A percentile compares a stretch with the other conserved stretches of the same genome.
Conservation (phyloP, 2,888 invertebrate species). For the Tenthredo notha region DNA sequence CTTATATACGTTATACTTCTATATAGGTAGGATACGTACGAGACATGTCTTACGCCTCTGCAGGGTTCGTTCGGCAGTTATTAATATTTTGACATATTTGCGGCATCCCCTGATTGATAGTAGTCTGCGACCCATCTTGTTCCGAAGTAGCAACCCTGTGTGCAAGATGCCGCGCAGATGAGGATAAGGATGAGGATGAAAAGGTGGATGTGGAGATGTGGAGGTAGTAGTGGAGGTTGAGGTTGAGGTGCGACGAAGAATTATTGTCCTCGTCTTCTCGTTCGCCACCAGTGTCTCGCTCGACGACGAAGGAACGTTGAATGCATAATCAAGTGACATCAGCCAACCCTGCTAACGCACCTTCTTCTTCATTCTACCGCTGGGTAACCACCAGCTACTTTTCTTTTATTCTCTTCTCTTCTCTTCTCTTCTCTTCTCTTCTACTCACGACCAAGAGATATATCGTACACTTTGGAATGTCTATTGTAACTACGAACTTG, state of each 20-base stretch:
- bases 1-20: neutral
- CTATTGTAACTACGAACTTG: conserved; percentile 14
- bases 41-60: neutral
- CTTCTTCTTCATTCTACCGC: conserved; percentile 38
- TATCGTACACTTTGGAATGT: neutral
- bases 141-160: neutral
- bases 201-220: too few relatives aligned
- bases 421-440: neutral
- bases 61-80: conserved; percentile 27
- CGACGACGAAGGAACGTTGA: conserved; percentile 59
- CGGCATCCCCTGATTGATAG: conserved; percentile 43
- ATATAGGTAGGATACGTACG: neutral
- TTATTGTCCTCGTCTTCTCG: conserved; percentile 48
- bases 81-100: conserved; percentile 52
- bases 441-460: neutral
- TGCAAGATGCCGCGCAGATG: conserved; percentile 10
- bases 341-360: conserved; percentile 33
- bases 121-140: neutral
- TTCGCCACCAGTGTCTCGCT: neutral
- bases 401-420: neutral
- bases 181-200: neutral
- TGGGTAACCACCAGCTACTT: conserved; percentile 13
- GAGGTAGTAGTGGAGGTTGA: too few relatives aligned
- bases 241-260: conserved; percentile 36
- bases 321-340: conserved; percentile 66